Percentiles rank a stretch among this genome's conserved stretches.
Evolutionary conservation across 2,888 invertebrate species (phyloP).

Genomic region (Micropterix aruncella): DNA sequence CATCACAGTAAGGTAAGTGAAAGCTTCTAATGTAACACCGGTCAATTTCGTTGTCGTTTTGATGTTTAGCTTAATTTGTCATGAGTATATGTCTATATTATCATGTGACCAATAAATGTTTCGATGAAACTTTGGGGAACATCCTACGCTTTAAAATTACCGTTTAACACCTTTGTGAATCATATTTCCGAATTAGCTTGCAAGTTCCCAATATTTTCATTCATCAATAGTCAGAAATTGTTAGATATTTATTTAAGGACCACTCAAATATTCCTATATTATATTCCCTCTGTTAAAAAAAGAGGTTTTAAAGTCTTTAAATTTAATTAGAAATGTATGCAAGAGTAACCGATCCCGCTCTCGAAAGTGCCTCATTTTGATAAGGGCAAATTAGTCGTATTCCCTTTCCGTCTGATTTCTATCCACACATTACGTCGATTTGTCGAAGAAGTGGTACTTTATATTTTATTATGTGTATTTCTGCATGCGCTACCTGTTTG

Average conservation of each 20-base stretch:
- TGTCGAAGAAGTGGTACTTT: too few relatives aligned
- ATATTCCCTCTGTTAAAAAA: background rate
- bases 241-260: constrained; percentile 50
- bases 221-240: constrained; percentile 3
- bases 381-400: too few relatives aligned
- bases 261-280: constrained; percentile 57
- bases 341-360: too few relatives aligned
- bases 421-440: too few relatives aligned
- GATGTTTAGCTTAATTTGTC: background rate
- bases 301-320: background rate
- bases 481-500: constrained; percentile 32
- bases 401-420: too few relatives aligned
- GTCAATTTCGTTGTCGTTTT: background rate
- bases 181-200: background rate
- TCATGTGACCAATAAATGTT: background rate
- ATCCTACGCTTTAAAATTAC: background rate
- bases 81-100: background rate
- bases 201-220: constrained; percentile 1
- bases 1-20: constrained; percentile 93
- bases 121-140: background rate
- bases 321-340: background rate
- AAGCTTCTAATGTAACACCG: background rate
- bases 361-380: too few relatives aligned
- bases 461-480: constrained; percentile 11
- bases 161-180: too few relatives aligned